Percentiles rank a stretch among this genome's conserved stretches.
phyloP scores from a whole-genome alignment of 2,113 vertebrate genomes.

The Ascaphus truei region DNA sequence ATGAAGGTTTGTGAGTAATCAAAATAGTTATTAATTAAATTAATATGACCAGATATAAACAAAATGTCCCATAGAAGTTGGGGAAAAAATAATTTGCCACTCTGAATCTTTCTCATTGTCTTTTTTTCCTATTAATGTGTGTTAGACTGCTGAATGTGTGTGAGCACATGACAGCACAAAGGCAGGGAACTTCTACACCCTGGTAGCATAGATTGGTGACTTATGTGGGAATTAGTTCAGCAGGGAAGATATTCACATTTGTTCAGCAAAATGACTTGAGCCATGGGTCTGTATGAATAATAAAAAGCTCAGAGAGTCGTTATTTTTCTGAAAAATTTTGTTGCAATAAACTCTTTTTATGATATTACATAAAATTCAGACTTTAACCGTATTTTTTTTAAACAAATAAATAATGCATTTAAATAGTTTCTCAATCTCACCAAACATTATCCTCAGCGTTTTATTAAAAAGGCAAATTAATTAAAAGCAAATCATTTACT shows the following conservation, averaged over 20 bases:
- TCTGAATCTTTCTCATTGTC: not conserved
- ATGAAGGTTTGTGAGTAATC: not conserved
- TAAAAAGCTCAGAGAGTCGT: not conserved
- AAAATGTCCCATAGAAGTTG: not conserved
- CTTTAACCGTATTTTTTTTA: no score
- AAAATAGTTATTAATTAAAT: constrained; percentile 5
- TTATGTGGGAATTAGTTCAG: constrained; percentile 9
- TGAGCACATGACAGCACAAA: constrained; percentile 7
- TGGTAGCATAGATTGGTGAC: not conserved
- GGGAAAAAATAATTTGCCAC: not conserved
- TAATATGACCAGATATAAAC: constrained; percentile 2
- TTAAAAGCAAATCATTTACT: no score
- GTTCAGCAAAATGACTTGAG: not conserved
- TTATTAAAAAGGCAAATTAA: no score
- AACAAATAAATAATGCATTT: no score
- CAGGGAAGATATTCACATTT: constrained; percentile 14
- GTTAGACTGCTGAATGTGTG: not conserved
- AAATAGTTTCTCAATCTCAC: no score
- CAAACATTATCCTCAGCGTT: no score
- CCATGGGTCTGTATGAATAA: not conserved
- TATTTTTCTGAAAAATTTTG: no score
- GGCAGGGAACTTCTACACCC: not conserved
- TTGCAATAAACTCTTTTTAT: no score
- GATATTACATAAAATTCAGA: no score
- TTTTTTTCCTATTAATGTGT: not conserved